Percentiles rank a stretch among this genome's conserved stretches.
phyloP scores from a whole-genome alignment of 2,113 vertebrate species.

The Condylura cristata region DNA sequence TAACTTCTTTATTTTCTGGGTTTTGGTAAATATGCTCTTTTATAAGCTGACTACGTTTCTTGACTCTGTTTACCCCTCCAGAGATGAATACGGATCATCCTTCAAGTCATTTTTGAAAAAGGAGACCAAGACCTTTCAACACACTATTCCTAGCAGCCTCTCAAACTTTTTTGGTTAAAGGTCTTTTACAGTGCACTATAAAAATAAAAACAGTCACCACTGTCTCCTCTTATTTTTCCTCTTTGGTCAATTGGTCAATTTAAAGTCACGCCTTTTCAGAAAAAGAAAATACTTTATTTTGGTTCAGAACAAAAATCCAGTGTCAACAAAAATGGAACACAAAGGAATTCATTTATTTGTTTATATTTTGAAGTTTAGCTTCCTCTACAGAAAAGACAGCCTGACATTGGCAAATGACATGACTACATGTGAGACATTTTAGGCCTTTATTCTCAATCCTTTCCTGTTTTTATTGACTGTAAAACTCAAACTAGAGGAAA shows the following conservation, averaged over 20 bases:
- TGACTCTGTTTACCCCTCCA: slow-evolving; percentile 14
- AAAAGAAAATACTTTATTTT: slow-evolving; percentile 19
- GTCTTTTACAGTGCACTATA: slow-evolving; percentile 4
- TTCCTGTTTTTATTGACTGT: background rate
- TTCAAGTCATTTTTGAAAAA: slow-evolving; percentile 27
- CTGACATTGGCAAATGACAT: background rate
- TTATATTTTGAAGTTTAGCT: slow-evolving; percentile 41
- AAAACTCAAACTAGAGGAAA: background rate
- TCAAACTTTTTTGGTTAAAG: slow-evolving; percentile 12
- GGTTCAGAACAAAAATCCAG: slow-evolving; percentile 39
- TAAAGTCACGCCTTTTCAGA: slow-evolving; percentile 23
- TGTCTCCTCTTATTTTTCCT: slow-evolving; percentile 51
- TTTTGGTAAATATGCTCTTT: slow-evolving; percentile 14
- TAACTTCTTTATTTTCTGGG: background rate
- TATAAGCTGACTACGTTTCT: background rate
- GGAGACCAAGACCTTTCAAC: slow-evolving; percentile 25
- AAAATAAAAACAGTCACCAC: slow-evolving; percentile 46
- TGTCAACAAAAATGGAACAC: slow-evolving; percentile 56
- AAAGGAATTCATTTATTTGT: slow-evolving; percentile 53
- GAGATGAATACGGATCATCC: slow-evolving; percentile 3
- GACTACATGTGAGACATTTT: background rate
- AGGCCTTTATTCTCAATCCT: background rate
- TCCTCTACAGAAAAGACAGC: background rate
- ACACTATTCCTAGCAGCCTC: slow-evolving; percentile 34
- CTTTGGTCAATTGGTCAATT: slow-evolving; percentile 51